Conservation (phyloP, 2,888 invertebrate species). For the Geotrupes spiniger region DNA sequence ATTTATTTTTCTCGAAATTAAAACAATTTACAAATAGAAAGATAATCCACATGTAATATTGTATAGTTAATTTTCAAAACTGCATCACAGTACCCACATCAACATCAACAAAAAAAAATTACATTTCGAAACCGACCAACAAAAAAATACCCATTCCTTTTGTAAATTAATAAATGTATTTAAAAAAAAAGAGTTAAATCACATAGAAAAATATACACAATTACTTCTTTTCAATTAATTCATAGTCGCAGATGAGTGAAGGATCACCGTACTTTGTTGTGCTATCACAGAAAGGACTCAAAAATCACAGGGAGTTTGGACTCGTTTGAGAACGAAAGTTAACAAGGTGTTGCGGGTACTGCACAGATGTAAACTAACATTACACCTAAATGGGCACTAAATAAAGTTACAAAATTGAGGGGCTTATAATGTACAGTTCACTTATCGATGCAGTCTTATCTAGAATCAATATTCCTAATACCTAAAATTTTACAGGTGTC, state of each 20-base stretch:
- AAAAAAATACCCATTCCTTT: too few relatives aligned
- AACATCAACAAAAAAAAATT: conserved; percentile 24
- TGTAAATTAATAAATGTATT: too few relatives aligned
- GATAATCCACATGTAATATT: conserved; percentile 49
- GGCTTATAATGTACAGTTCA: conserved; percentile 32
- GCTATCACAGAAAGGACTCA: conserved; percentile 37
- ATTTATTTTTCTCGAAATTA: conserved; percentile 48
- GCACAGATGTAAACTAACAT: conserved; percentile 44
- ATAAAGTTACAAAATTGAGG: conserved; percentile 40
- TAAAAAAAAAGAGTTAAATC: conserved; percentile 9
- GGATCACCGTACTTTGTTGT: conserved; percentile 16
- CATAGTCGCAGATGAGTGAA: conserved; percentile 7
- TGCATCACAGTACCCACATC: conserved; percentile 51
- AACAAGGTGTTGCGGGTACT: conserved; percentile 45
- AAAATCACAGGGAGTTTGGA: conserved; percentile 26
- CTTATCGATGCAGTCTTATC: conserved; percentile 50
- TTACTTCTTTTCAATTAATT: conserved; percentile 5
- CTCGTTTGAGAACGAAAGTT: conserved; percentile 11
- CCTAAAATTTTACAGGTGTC: conserved; percentile 37
- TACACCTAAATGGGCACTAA: conserved; percentile 36
- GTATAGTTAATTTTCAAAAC: conserved; percentile 42
- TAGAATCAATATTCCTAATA: conserved; percentile 47
- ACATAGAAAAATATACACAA: conserved; percentile 10
- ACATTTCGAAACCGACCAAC: not conserved
- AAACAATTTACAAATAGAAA: conserved; percentile 51